These are phyloP conservation scores for Cromileptes altivelis DNA, from an alignment of 2,113 vertebrate species.

Conservation along the genomic window DNA sequence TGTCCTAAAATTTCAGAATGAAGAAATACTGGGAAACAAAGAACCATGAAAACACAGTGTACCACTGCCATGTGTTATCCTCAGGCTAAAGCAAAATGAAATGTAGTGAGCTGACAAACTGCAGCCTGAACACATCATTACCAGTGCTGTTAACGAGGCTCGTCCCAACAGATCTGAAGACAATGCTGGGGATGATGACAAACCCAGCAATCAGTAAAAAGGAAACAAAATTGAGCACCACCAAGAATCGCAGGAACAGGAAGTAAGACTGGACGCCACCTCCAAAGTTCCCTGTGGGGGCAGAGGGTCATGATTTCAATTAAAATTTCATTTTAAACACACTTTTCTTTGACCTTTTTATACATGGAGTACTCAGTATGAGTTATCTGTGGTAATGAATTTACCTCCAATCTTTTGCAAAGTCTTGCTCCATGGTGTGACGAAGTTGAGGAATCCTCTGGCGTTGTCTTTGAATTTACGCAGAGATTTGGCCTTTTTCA, in stretches of 20 bases:
- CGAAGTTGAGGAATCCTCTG: slow-evolving; percentile 53
- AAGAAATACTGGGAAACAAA: background rate
- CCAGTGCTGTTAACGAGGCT: slow-evolving; percentile 57
- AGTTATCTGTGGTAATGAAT: background rate
- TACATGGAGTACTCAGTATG: background rate
- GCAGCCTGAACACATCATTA: slow-evolving; percentile 29
- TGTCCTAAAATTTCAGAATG: background rate
- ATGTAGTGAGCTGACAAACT: background rate
- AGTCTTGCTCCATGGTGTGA: slow-evolving; percentile 79
- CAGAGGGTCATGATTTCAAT: background rate
- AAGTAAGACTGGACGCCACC: slow-evolving; percentile 91
- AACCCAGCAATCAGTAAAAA: slow-evolving; percentile 85
- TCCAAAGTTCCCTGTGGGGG: slow-evolving; percentile 89
- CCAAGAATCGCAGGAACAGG: slow-evolving; percentile 89
- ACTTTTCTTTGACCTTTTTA: background rate
- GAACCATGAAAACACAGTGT: background rate
- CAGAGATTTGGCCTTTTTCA: slow-evolving; percentile 61
- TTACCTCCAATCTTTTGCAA: slow-evolving; percentile 86
- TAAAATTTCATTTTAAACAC: background rate
- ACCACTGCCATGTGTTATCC: background rate
- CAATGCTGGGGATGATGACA: slow-evolving; percentile 84
- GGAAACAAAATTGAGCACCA: slow-evolving; percentile 88
- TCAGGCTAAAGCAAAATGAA: background rate
- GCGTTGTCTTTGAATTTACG: slow-evolving; percentile 47
- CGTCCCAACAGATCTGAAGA: slow-evolving; percentile 66